Conservation (phyloP, 2,113 vertebrate genomes). For the Peromyscus californicus region DNA sequence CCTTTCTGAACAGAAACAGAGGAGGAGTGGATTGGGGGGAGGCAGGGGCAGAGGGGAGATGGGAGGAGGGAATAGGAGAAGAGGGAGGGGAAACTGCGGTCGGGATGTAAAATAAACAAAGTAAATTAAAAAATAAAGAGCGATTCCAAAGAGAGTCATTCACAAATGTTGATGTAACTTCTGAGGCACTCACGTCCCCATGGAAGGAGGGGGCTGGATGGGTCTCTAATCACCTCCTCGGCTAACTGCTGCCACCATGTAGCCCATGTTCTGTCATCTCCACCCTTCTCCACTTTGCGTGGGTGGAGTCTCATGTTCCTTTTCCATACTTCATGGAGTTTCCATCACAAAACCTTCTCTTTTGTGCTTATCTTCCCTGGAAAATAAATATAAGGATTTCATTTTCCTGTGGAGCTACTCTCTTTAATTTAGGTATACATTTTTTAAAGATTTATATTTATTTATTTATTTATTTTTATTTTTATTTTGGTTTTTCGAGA, state of each 20-base stretch:
- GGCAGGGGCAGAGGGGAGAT: not conserved
- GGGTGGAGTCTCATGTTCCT: not conserved
- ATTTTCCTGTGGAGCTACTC: not conserved
- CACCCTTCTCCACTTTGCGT: not conserved
- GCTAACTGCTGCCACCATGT: not conserved
- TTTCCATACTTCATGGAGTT: not conserved
- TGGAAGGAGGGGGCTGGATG: not conserved
- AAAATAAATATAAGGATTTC: not conserved
- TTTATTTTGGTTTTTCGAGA: too few species aligned
- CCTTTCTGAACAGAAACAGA: not conserved
- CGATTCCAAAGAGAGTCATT: not conserved
- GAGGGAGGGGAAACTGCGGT: not conserved
- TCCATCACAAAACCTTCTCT: not conserved
- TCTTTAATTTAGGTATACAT: not conserved
- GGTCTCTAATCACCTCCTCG: not conserved
- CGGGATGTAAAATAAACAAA: not conserved
- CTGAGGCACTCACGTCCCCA: not conserved
- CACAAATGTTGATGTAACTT: not conserved
- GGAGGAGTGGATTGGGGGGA: not conserved
- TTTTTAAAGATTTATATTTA: not conserved
- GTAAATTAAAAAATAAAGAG: too few species aligned
- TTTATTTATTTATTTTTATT: too few species aligned
- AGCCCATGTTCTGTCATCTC: not conserved
- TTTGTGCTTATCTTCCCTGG: slow-evolving; percentile 26
- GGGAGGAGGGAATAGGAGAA: too few species aligned